phyloP scores from a whole-genome alignment of 2,113 vertebrate species.

The Potamarius usumacintae region DNA sequence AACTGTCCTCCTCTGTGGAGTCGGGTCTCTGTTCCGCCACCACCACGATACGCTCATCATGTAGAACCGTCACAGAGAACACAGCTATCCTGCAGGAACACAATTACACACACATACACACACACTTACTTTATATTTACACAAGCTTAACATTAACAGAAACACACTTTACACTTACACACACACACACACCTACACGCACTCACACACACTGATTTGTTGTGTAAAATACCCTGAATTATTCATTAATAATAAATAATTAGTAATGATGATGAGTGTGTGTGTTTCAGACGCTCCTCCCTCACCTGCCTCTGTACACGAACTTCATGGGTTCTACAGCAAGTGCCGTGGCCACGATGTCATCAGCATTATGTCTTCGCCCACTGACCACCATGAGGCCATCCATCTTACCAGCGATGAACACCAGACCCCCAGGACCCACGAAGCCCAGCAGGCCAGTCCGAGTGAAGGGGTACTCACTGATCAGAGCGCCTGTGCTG shows the following conservation, averaged over 20 bases:
- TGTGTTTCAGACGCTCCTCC: not conserved
- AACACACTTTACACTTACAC: not conserved
- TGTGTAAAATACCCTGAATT: not conserved
- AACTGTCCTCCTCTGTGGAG: constrained; percentile 98
- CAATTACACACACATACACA: not conserved
- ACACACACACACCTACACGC: not conserved
- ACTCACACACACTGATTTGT: not conserved
- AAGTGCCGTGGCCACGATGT: constrained; percentile 95
- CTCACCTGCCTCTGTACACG: constrained; percentile 96
- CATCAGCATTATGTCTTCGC: constrained; percentile 94
- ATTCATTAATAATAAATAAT: not conserved
- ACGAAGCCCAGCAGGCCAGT: constrained; percentile 94
- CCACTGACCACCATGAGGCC: constrained; percentile 98
- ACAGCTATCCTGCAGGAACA: constrained; percentile 87
- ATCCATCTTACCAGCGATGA: constrained; percentile 99
- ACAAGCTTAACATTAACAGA: not conserved
- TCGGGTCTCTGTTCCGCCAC: constrained; percentile 97
- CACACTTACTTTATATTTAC: not conserved
- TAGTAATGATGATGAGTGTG: not conserved
- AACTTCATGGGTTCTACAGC: constrained; percentile 99
- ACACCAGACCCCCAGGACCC: constrained; percentile 93
- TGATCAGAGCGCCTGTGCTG: constrained; percentile 86
- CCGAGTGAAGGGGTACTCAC: constrained; percentile 94
- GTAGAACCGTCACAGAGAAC: constrained; percentile 93
- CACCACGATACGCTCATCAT: constrained; percentile 95